These are phyloP conservation scores for Propsilocerus akamusi DNA, from an alignment of 1,140 invertebrate genomes.

Conservation along the genomic window DNA sequence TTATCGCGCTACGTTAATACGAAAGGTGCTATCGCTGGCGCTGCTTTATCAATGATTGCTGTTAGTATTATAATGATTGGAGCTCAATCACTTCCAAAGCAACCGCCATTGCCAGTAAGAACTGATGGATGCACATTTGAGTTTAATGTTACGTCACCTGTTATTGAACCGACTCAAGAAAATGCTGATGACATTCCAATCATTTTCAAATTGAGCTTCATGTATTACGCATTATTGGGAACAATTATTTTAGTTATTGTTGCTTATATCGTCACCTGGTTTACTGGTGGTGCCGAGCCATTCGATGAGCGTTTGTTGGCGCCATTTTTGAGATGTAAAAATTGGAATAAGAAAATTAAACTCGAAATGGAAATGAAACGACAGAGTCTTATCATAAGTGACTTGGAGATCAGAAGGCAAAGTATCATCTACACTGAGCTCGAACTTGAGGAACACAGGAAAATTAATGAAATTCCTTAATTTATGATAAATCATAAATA, in stretches of 20 bases:
- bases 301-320: constrained; percentile 5
- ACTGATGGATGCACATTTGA: not conserved
- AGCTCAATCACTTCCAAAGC: constrained; percentile 8
- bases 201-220: constrained; percentile 18
- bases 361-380: too few relatives aligned
- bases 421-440: too few relatives aligned
- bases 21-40: not conserved
- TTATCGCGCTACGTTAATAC: not conserved
- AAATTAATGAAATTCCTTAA: too few relatives aligned
- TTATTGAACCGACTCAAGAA: not conserved
- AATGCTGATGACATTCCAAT: constrained; percentile 11
- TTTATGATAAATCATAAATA: too few relatives aligned
- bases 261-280: constrained; percentile 25
- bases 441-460: too few relatives aligned
- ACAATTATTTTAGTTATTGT: constrained; percentile 21
- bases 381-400: too few relatives aligned
- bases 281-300: constrained; percentile 19
- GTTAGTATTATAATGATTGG: constrained; percentile 31
- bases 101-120: not conserved
- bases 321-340: not conserved
- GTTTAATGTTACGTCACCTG: not conserved
- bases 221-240: constrained; percentile 28
- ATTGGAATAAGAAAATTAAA: not conserved
- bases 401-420: too few relatives aligned
- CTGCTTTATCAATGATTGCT: constrained; percentile 23